phyloP scores from a whole-genome alignment of 2,113 vertebrate genomes.

The Octodon degus region DNA sequence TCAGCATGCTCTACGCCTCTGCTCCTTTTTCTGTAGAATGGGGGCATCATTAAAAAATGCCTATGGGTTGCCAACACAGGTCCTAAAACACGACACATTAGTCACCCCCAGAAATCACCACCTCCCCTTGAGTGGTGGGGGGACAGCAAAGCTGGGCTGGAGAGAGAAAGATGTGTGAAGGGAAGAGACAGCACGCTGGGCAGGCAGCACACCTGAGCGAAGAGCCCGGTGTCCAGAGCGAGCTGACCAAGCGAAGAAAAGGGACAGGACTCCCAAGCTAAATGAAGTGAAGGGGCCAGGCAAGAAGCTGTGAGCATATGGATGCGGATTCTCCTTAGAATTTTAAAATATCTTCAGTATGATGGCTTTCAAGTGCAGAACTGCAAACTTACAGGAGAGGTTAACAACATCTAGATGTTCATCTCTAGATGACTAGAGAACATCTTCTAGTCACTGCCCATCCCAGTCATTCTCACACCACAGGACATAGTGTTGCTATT shows the following conservation, averaged over 20 bases:
- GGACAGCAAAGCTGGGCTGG: not conserved
- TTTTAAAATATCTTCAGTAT: not conserved
- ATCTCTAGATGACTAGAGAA: no score
- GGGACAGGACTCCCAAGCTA: not conserved
- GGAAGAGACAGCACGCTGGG: not conserved
- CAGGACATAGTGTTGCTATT: not conserved
- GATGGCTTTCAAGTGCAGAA: conserved; percentile 38
- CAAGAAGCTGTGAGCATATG: not conserved
- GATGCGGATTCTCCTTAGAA: not conserved
- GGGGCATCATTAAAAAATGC: not conserved
- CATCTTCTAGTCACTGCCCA: not conserved
- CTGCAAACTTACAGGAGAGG: not conserved
- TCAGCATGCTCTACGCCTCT: not conserved
- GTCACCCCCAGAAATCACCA: not conserved
- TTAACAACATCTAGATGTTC: no score
- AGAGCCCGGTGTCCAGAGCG: not conserved
- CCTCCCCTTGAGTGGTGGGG: not conserved
- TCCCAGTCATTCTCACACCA: not conserved
- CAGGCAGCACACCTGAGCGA: not conserved
- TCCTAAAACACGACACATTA: not conserved
- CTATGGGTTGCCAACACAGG: not conserved
- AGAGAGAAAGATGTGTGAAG: not conserved
- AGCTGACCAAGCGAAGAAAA: not conserved
- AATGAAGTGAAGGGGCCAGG: not conserved
- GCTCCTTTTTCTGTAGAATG: not conserved